phyloP scores from a whole-genome alignment of 2,888 invertebrate species.

The Cyaniris semiargus region DNA sequence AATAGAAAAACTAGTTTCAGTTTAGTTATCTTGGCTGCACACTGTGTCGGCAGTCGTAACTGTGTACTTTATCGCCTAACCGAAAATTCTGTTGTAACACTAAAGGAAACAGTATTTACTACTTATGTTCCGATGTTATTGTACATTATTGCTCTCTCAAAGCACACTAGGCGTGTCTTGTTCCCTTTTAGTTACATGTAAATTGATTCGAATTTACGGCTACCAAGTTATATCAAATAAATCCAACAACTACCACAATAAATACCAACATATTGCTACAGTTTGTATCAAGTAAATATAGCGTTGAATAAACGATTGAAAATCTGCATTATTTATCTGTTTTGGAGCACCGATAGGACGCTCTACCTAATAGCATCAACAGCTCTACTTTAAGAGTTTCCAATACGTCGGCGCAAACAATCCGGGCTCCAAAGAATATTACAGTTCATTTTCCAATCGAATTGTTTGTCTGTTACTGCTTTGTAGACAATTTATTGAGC shows the following conservation, averaged over 20 bases:
- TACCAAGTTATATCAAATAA: not conserved
- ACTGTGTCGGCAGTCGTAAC: not conserved
- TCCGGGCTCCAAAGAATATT: conserved; percentile 53
- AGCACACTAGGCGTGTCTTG: conserved; percentile 8
- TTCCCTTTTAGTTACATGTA: conserved; percentile 16
- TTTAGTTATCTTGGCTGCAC: conserved; percentile 15
- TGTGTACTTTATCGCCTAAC: conserved; percentile 17
- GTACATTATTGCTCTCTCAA: conserved; percentile 30
- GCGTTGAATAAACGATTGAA: not conserved
- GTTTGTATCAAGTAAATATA: not conserved
- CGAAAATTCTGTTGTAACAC: conserved; percentile 30
- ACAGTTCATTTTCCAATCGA: conserved; percentile 46
- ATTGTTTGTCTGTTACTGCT: conserved; percentile 68
- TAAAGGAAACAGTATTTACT: conserved; percentile 31
- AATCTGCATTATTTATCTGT: not conserved
- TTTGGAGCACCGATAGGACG: conserved; percentile 14
- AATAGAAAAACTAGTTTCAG: conserved; percentile 26
- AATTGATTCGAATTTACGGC: conserved; percentile 22
- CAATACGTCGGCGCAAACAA: not conserved
- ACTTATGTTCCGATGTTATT: conserved; percentile 32
- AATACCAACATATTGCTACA: not conserved
- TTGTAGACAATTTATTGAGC: conserved; percentile 64
- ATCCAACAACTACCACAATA: not conserved
- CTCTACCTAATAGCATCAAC: conserved; percentile 30
- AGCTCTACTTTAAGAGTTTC: not conserved